Base-by-base conservation (phyloP, 2,888 invertebrate species). In the Lasioglossum lativentre region DNA sequence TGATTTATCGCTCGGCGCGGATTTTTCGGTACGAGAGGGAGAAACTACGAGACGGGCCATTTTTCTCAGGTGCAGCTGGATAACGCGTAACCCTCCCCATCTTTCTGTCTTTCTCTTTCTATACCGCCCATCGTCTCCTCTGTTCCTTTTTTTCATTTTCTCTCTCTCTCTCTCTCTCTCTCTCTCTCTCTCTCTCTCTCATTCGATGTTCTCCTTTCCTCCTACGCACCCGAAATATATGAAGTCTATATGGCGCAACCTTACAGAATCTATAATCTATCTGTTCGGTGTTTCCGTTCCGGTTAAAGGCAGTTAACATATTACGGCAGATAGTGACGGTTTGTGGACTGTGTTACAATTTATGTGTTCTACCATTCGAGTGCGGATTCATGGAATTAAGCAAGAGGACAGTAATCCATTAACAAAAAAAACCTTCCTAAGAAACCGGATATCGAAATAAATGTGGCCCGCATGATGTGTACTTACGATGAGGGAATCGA, bases 61-160 rank as follows among this genome's bases (percentile, higher is more conserved):
- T 93, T 93, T 92, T 93, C 93, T 92, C 91, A 88, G 76, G 75
- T 91, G 86, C 91, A 91, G 90, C 91, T 89, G 90, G 90, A 90
- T 90, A 90, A 87, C 90, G 87, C 75, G 77, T 80, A 56, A 40
- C 78, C 78, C 70, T 75, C 66, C 70, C n/a, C 34, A 68, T 34
- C 68, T 40, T n/a, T 40, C 68, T 68, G 38, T 23, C 70, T 78
- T 63, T 40, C 70, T 76, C 66, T n/a, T 30, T 27, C 72, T 3
- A 16, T 45, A 19, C 45, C 27, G 72, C 45, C 38, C 68, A 16
- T 52, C 40, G 23, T 78, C n/a, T 42, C 66, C 45, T 59, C 52
- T 38, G 5, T 30, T 16, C n/a, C 5, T 27, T 66, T 66, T 1
- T 19, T 34, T n/a, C 45, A 40, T 12, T 23, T 19, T 27, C 40